These are phyloP conservation scores for Tigriopus californicus DNA, from an alignment of 2,888 invertebrate species.

Conservation along the genomic window DNA sequence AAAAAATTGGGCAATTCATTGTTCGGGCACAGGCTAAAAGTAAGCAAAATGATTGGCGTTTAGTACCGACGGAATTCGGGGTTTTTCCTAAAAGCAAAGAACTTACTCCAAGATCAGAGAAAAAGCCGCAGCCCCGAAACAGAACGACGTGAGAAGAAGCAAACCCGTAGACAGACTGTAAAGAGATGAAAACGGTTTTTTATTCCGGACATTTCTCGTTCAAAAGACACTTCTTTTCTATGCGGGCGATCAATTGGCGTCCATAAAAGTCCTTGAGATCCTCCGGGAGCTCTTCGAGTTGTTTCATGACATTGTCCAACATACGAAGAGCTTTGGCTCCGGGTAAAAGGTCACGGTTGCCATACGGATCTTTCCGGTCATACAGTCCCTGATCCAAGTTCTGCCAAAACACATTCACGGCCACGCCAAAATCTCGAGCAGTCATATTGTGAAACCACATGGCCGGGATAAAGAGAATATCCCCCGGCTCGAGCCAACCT, in stretches of 20 bases:
- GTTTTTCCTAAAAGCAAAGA: not conserved
- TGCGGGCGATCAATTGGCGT: constrained; percentile 26
- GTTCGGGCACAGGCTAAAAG: not conserved
- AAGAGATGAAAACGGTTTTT: not conserved
- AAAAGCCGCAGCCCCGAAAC: not conserved
- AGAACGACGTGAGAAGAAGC: not conserved
- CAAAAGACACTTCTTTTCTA: constrained; percentile 21
- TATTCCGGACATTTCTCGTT: not conserved
- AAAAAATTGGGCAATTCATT: constrained; percentile 16
- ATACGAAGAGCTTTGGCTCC: constrained; percentile 30
- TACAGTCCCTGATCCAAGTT: constrained; percentile 30
- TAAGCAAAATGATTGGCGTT: not conserved
- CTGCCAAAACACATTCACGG: constrained; percentile 37
- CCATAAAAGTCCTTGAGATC: constrained; percentile 33
- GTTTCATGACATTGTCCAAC: constrained; percentile 30
- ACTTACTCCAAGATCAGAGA: not conserved
- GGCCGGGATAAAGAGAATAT: constrained; percentile 36
- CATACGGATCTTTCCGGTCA: constrained; percentile 35
- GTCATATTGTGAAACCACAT: constrained; percentile 37
- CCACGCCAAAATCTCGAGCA: constrained; percentile 32
- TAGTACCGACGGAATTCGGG: too few species aligned
- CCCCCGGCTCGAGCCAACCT: constrained; percentile 30
- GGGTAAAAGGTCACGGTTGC: constrained; percentile 34
- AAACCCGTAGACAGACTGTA: not conserved
- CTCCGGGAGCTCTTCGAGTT: constrained; percentile 29